These are phyloP conservation scores for Buathra laborator DNA, from an alignment of 2,888 invertebrate genomes.

Conservation along the genomic window DNA sequence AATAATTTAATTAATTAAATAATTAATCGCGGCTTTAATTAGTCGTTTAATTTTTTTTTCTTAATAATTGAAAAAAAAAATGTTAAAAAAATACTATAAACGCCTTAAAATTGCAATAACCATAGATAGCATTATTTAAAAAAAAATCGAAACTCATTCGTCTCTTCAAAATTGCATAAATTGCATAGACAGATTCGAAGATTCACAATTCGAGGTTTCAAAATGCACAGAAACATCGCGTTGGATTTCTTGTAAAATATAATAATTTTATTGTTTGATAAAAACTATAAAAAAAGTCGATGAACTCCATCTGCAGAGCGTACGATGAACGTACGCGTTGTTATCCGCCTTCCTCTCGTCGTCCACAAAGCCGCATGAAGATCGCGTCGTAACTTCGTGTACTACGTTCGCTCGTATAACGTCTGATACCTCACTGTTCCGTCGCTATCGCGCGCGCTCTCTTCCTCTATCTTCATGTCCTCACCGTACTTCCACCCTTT, in stretches of 20 bases:
- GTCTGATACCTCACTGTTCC: constrained; percentile 21
- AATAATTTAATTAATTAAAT: too few species aligned
- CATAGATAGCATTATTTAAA: too few species aligned
- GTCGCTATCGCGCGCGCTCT: not conserved
- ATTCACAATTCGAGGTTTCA: not conserved
- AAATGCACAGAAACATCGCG: not conserved
- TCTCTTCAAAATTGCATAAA: too few species aligned
- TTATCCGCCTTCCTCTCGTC: constrained; percentile 35
- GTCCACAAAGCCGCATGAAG: constrained; percentile 35
- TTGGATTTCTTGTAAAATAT: constrained; percentile 16
- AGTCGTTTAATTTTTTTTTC: too few species aligned
- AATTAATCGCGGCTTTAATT: too few species aligned
- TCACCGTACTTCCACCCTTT: not conserved
- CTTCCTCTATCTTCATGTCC: not conserved
- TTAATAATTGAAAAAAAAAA: not conserved
- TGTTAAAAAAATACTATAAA: not conserved
- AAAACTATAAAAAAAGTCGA: constrained; percentile 8
- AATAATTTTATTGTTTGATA: constrained; percentile 17
- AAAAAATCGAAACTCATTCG: too few species aligned
- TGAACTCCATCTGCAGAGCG: not conserved
- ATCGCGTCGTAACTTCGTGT: constrained; percentile 49
- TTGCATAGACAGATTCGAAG: not conserved
- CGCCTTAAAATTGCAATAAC: not conserved
- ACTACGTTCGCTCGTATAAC: constrained; percentile 36
- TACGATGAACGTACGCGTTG: constrained; percentile 27